A percentile compares a stretch with the other conserved stretches of the same genome.
These are phyloP conservation scores for Garrulus glandarius DNA, from an alignment of 2,797 vertebrate species.

Conservation along the genomic window DNA sequence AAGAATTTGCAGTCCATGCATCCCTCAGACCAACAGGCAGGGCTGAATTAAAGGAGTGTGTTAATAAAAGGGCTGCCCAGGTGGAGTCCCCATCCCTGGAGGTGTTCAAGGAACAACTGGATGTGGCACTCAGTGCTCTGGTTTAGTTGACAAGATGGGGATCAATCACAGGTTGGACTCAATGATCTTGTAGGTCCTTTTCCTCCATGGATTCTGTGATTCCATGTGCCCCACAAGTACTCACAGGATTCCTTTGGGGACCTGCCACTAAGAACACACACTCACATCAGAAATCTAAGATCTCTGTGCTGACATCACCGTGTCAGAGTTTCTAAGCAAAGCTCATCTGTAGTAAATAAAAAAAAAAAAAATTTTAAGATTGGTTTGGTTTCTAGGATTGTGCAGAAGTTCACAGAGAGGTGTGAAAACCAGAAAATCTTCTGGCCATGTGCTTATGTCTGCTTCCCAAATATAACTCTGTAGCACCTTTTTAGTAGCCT, in stretches of 20 bases:
- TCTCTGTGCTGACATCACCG: background rate
- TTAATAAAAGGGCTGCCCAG: background rate
- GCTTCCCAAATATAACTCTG: background rate
- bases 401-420: background rate
- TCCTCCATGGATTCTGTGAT: background rate
- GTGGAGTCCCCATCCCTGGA: background rate
- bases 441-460: background rate
- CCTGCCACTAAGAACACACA: background rate
- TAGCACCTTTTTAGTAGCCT: background rate
- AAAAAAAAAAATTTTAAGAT: background rate
- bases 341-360: background rate
- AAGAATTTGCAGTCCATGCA: fast-evolving
- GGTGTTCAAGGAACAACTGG: background rate
- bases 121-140: background rate
- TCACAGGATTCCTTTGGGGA: background rate
- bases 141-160: background rate
- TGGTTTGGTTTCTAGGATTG: background rate
- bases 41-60: background rate
- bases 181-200: background rate
- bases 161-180: background rate
- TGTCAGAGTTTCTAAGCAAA: background rate
- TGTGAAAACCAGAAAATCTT: background rate
- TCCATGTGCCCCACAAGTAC: background rate
- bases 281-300: background rate
- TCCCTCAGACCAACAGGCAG: background rate